Evolutionary conservation across 2,797 vertebrate species (phyloP).

Genomic region (Petrocephalus sullivani): DNA sequence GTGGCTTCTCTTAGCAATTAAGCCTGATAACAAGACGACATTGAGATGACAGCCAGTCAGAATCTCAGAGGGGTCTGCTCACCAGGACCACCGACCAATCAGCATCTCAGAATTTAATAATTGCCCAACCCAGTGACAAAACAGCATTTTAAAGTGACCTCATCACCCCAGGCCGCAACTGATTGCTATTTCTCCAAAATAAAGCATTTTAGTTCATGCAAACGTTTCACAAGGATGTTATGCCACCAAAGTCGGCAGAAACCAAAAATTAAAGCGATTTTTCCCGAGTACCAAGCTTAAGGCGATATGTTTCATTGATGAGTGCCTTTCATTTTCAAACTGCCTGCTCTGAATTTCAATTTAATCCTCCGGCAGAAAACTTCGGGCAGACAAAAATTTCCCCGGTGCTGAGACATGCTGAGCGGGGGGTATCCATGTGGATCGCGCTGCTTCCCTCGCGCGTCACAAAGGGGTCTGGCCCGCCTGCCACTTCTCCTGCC

Average conservation of each 20-base stretch:
- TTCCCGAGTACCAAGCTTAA: neutral
- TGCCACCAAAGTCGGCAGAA: neutral
- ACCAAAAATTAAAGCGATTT: neutral
- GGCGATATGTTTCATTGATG: neutral
- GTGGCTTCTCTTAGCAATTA: neutral
- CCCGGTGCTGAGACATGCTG: neutral
- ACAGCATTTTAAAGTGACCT: neutral
- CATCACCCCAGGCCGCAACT: neutral
- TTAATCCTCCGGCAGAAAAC: neutral
- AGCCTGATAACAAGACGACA: neutral
- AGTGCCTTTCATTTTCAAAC: conserved; percentile 8
- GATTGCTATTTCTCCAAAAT: neutral
- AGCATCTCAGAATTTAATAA: neutral
- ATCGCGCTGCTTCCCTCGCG: neutral
- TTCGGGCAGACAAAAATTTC: neutral
- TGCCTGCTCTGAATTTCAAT: neutral
- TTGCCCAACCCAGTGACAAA: neutral
- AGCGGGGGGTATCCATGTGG: neutral
- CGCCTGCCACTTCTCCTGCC: neutral
- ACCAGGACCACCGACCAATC: neutral
- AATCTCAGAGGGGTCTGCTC: neutral
- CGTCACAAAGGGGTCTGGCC: neutral
- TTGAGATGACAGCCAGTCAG: neutral
- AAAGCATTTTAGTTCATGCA: neutral
- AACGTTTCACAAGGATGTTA: neutral